Evolutionary conservation across 2,797 vertebrate genomes (phyloP).

Genomic region (Schizothorax lantsangensis): DNA sequence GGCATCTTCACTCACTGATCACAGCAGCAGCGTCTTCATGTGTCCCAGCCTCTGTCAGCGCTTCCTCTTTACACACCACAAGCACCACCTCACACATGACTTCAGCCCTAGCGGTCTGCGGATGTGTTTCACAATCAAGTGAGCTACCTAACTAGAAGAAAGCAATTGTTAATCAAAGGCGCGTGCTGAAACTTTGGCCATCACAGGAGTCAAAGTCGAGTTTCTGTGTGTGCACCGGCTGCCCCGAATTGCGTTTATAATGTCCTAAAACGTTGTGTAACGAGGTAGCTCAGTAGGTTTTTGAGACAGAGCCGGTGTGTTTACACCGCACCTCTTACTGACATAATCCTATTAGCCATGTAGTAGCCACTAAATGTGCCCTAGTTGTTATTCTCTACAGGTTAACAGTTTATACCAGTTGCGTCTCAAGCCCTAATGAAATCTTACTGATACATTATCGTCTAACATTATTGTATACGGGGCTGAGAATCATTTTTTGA

Average conservation of each 20-base stretch:
- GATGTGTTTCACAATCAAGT: constrained; percentile 13
- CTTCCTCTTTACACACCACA: constrained; percentile 63
- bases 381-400: neutral
- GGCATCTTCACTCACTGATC: constrained; percentile 68
- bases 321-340: constrained; percentile 11
- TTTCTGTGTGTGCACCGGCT: too few relatives aligned
- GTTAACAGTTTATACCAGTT: neutral
- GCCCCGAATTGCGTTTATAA: neutral
- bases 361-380: neutral
- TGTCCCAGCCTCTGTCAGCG: constrained; percentile 35
- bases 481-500: neutral
- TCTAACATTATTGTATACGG: neutral
- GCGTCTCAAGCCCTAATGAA: neutral
- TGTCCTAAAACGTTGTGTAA: neutral
- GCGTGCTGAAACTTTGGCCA: neutral
- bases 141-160: neutral
- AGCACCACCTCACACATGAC: constrained; percentile 10
- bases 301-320: neutral
- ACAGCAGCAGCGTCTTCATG: neutral
- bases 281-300: neutral
- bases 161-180: neutral
- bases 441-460: neutral
- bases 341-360: constrained; percentile 38
- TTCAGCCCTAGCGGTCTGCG: neutral
- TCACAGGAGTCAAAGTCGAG: neutral